Base-by-base conservation (phyloP, 2,888 invertebrate species). In the Ophion ellenae region DNA sequence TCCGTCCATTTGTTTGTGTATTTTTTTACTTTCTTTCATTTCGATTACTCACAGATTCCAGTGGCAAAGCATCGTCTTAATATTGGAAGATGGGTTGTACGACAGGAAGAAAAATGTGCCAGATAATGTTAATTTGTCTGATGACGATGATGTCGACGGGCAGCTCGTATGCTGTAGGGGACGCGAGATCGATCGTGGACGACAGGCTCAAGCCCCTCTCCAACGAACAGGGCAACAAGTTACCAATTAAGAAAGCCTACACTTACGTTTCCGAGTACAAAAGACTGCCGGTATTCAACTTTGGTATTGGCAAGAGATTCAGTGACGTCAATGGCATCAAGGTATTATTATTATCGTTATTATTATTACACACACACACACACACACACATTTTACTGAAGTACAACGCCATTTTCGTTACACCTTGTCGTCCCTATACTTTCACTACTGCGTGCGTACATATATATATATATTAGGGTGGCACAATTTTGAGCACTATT, bases 241-340 rank as follows among this genome's bases (percentile, higher is more conserved):
- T 87, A 0, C 32, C 88, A 0, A 91, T 89, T 6, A 94, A 94
- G 78, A 95, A 96, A 0, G 95, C 95, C 67, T 96, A 96, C 90
- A 96, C 95, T 90, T 96, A 96, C 90, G 96, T 96, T 0, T 95
- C 96, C 0, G 96, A 96, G 87, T 96, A 95, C 89, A 96, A 96
- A 88, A 94, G 96, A 86, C 94, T 96, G 7, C 96, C 96, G 0
- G 94, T 95, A 2, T 88, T 81, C 81, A 95, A 93, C 75, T 94
- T 94, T 40, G 94, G 94, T 90, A 84, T 95, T 89, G 91, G 93
- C 85, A 90, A 95, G 91, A 63, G 95, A 94, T 92, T 87, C 92
- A 91, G 90, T 77, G 95, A 95, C 40, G 87, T 92, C 2, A 94
- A 94, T 76, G 95, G 95, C 81, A 93, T 93, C 0, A 92, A 94